These are phyloP conservation scores for Andrena trimmerana DNA, from an alignment of 2,888 invertebrate genomes.

Conservation along the genomic window DNA sequence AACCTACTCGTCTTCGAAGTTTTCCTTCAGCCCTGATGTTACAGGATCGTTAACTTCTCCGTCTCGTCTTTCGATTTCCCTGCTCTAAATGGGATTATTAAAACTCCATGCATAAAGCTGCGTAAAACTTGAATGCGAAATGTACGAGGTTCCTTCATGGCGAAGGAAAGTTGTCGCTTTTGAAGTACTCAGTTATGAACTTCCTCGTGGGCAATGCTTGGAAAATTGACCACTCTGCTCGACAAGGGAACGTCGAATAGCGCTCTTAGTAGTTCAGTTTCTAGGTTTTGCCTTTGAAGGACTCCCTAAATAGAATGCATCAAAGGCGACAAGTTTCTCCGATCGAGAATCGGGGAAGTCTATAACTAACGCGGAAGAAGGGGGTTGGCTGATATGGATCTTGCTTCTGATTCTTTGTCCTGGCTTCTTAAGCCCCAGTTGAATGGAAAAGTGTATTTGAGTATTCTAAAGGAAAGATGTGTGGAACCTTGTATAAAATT, in stretches of 20 bases:
- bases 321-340: conserved; percentile 2
- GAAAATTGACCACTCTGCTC: not conserved
- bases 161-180: not conserved
- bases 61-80: not conserved
- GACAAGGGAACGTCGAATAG: not conserved
- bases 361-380: not conserved
- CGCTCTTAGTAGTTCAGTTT: not conserved
- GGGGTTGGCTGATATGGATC: not conserved
- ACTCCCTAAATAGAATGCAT: not conserved
- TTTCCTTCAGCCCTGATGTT: not conserved
- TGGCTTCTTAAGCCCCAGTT: not conserved
- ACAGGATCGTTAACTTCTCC: not conserved
- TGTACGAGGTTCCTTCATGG: not conserved
- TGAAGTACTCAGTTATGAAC: not conserved
- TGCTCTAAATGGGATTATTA: not conserved
- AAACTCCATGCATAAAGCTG: not conserved
- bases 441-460: not conserved
- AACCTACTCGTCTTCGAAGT: not conserved
- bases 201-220: not conserved
- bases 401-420: not conserved
- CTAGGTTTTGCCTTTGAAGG: not conserved
- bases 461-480: not conserved
- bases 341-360: not conserved
- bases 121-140: not conserved
- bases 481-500: not conserved